Base-by-base conservation (phyloP, 1,140 invertebrate genomes). In the Pseudoatta argentina region DNA sequence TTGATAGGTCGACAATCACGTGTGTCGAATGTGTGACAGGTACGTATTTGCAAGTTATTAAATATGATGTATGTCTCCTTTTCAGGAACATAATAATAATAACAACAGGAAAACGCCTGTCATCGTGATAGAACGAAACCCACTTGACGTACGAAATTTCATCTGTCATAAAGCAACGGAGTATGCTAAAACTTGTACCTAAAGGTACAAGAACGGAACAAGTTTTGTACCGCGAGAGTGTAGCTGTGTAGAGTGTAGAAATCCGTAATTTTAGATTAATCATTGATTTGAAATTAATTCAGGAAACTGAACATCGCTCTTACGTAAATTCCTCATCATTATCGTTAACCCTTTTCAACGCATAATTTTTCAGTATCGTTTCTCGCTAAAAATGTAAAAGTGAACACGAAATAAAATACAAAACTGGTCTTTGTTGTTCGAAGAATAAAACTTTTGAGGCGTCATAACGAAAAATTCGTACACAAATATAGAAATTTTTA, bases 1-100 rank as follows among this genome's bases (percentile, higher is more conserved):
- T 91, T 89, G 48, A 86, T 76, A 73, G 86, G 81, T 73, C 85
- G 86, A 91, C 83, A 73, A 79, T 69, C 18, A 69, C 5, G 14
- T 30, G 64, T 39, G 51, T 71, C 21, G 34, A 57, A 81, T 39
- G 63, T 24, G 51, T 48, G 66, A 82, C 34, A 82, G 24, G 59
- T 59, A 72, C 79, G n/a, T 72, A 73, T 59, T 73, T 57, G 66
- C 16, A n/a, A 57, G 34, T 57, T 34, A 72, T 30, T 72, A 82
- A 16, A 59, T 12, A 16, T 57, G 64, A 57, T 53, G 66, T 34
- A 48, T 57, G 66, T 59, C 63, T 69, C 48, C 61, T 69, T 57
- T 81, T 79, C 63, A 55, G 44, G 27, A 69, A 63, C 59, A 12
- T 53, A 24, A 81, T 71, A 34, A 81, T 71, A 66, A 39, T 53